These are phyloP conservation scores for Lasioglossum albipes DNA, from an alignment of 1,140 invertebrate species.

Conservation along the genomic window DNA sequence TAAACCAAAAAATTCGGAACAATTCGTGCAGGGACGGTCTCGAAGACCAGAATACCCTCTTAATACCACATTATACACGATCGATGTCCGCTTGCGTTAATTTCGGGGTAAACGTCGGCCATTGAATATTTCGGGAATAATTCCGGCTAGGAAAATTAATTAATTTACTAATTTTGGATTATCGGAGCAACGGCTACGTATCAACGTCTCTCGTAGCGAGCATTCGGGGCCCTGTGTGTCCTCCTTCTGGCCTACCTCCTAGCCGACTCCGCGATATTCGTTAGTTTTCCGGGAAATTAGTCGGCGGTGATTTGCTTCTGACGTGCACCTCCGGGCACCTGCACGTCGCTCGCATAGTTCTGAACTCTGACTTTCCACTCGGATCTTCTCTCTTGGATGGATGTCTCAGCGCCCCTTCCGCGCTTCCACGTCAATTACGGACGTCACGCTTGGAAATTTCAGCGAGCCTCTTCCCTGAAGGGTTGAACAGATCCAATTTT, in stretches of 20 bases:
- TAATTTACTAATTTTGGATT: slow-evolving; percentile 63
- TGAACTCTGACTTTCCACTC: slow-evolving; percentile 63
- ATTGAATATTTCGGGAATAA: slow-evolving; percentile 30
- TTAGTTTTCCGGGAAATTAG: slow-evolving; percentile 79
- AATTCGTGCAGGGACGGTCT: too few species aligned
- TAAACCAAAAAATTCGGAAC: too few species aligned
- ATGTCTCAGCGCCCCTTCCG: slow-evolving; percentile 49
- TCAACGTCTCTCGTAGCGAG: slow-evolving; percentile 46
- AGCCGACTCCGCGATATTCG: slow-evolving; percentile 56
- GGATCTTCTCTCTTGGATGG: slow-evolving; percentile 40
- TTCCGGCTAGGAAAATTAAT: slow-evolving; percentile 51
- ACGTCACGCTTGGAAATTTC: slow-evolving; percentile 47
- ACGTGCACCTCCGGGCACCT: slow-evolving; percentile 74
- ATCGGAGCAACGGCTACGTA: slow-evolving; percentile 49
- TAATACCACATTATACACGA: background rate
- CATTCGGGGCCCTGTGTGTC: slow-evolving; percentile 19
- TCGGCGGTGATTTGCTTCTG: slow-evolving; percentile 78
- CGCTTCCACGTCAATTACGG: slow-evolving; percentile 57
- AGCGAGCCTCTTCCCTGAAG: slow-evolving; percentile 20
- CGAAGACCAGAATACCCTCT: too few species aligned
- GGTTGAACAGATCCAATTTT: slow-evolving; percentile 21
- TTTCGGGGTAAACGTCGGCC: background rate
- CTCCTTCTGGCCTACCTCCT: background rate
- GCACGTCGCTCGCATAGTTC: slow-evolving; percentile 76
- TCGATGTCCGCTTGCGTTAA: slow-evolving; percentile 19